Evolutionary conservation across 1,140 invertebrate genomes (phyloP).

Genomic region (Brachionus angularis): DNA sequence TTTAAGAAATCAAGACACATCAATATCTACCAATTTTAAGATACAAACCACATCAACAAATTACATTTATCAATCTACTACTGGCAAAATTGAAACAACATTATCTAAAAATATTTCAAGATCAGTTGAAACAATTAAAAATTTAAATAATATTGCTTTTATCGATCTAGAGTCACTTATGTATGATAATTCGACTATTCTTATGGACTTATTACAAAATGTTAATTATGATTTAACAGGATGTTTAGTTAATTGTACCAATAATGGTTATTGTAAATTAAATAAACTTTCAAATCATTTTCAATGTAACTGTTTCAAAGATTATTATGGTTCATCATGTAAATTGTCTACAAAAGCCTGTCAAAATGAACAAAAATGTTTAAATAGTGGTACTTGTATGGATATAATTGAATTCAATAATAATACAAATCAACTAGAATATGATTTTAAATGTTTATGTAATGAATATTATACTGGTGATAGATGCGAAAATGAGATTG

Average conservation of each 20-base stretch:
- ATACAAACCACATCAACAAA: too few species aligned
- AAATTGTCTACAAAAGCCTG: neutral
- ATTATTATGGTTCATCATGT: constrained; percentile 13
- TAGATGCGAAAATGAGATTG: constrained; percentile 2
- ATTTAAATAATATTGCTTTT: too few species aligned
- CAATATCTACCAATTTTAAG: too few species aligned
- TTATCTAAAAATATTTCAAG: too few species aligned
- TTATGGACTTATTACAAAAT: neutral
- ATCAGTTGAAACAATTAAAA: too few species aligned
- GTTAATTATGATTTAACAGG: constrained; percentile 4
- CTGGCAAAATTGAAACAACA: too few species aligned
- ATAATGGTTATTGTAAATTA: neutral
- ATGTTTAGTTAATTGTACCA: neutral
- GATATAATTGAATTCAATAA: neutral
- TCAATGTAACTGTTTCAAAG: neutral
- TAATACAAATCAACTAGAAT: neutral
- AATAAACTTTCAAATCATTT: neutral
- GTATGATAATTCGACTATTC: neutral
- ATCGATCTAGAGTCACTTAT: neutral
- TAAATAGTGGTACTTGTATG: constrained; percentile 9
- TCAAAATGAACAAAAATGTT: neutral
- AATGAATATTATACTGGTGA: neutral
- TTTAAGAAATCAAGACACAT: too few species aligned
- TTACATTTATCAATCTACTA: too few species aligned
- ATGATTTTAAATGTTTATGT: neutral